These are phyloP conservation scores for Zaprionus camerounensis DNA, from an alignment of 1,140 invertebrate species.

Conservation along the genomic window DNA sequence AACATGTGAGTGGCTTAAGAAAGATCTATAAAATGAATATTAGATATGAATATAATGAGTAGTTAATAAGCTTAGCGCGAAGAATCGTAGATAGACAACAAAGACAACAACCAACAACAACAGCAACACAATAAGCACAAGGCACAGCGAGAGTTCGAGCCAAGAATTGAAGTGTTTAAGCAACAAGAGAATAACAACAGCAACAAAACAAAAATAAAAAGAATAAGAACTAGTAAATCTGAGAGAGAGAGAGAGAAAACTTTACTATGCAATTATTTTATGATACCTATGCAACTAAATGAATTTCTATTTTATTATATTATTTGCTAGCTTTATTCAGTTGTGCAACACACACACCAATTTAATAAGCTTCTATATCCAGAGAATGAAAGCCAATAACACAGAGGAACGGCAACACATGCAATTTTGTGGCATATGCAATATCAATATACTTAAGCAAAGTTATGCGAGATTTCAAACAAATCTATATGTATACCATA, in stretches of 20 bases:
- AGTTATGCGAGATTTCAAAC: constrained; percentile 23
- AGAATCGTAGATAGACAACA: constrained; percentile 25
- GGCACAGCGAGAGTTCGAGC: constrained; percentile 13
- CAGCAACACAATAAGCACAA: constrained; percentile 28
- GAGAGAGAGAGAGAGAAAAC: not conserved
- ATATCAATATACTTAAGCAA: constrained; percentile 72
- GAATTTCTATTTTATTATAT: constrained; percentile 30
- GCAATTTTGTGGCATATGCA: constrained; percentile 75
- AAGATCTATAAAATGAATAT: constrained; percentile 5
- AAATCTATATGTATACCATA: constrained; percentile 49
- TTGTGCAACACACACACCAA: constrained; percentile 46
- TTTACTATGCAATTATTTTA: constrained; percentile 41
- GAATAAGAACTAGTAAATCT: constrained; percentile 16
- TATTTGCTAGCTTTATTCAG: constrained; percentile 63
- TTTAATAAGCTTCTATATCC: constrained; percentile 54
- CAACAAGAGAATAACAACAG: constrained; percentile 39
- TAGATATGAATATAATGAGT: constrained; percentile 31
- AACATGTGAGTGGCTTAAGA: not conserved
- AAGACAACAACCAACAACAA: constrained; percentile 35
- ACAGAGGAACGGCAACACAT: constrained; percentile 24
- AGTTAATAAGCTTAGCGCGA: constrained; percentile 63
- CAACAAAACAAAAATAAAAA: constrained; percentile 27
- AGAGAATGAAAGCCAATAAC: constrained; percentile 31
- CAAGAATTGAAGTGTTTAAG: constrained; percentile 45
- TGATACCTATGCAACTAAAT: constrained; percentile 32